Evolutionary conservation across 2,113 vertebrate species (phyloP).

Genomic region (Prietella phreatophila): DNA sequence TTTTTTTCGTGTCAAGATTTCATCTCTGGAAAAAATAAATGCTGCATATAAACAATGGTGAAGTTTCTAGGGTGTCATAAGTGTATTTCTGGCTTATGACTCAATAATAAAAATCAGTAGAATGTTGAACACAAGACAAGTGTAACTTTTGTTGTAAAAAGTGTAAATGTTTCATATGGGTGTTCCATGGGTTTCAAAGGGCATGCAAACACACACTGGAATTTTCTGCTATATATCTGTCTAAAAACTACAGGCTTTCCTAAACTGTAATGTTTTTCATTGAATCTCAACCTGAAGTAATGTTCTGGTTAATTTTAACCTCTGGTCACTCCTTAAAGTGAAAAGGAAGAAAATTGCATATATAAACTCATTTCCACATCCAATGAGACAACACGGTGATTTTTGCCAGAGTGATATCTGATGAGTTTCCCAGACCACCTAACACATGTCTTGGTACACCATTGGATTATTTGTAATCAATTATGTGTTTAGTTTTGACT

Average conservation of each 20-base stretch:
- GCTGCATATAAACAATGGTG: neutral
- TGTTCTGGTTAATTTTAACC: neutral
- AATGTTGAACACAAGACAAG: neutral
- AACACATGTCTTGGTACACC: neutral
- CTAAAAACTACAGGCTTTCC: neutral
- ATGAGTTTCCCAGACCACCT: neutral
- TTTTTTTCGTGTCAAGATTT: slow-evolving; percentile 26
- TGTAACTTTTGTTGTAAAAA: neutral
- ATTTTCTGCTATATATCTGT: neutral
- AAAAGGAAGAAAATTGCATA: neutral
- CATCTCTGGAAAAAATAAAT: neutral
- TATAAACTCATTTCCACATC: neutral
- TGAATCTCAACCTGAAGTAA: neutral
- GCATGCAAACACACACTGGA: neutral
- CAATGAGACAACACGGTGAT: neutral
- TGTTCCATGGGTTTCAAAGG: neutral
- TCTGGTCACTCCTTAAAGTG: neutral
- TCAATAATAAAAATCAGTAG: neutral
- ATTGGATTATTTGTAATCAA: neutral
- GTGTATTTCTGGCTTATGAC: neutral
- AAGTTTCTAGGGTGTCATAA: neutral
- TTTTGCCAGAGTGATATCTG: too few relatives aligned
- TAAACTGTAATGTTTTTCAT: neutral
- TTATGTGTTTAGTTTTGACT: neutral
- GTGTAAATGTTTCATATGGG: neutral